A percentile compares a stretch with the other conserved stretches of the same genome.
These are phyloP conservation scores for Tridacna crocea DNA, from an alignment of 2,888 invertebrate genomes.

Conservation along the genomic window DNA sequence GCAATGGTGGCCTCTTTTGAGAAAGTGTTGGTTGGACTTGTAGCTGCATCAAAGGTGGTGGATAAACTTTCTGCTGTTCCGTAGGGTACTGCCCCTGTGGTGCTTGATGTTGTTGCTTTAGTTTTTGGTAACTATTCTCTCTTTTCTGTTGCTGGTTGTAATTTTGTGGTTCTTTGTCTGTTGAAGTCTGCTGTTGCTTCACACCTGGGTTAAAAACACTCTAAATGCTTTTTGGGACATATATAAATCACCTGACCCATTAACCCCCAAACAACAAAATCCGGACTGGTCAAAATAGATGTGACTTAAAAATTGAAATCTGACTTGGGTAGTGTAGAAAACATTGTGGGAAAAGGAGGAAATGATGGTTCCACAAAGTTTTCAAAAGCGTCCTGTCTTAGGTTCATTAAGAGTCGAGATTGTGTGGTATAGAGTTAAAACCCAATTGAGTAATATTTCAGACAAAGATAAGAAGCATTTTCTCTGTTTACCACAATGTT, in stretches of 20 bases:
- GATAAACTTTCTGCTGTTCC: conserved; percentile 22
- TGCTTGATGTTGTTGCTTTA: conserved; percentile 32
- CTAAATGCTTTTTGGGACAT: too few species aligned
- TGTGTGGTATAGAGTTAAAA: too few species aligned
- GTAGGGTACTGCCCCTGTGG: not conserved
- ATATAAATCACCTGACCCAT: too few species aligned
- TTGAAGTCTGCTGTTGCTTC: conserved; percentile 37
- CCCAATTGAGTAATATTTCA: too few species aligned
- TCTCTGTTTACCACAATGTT: too few species aligned
- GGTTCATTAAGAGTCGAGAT: too few species aligned
- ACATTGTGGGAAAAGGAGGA: not conserved
- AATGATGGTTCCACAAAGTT: not conserved
- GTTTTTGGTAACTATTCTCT: conserved; percentile 42
- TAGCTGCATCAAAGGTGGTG: conserved; percentile 16
- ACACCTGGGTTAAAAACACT: conserved; percentile 18
- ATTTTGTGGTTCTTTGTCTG: conserved; percentile 12
- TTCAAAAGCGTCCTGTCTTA: not conserved
- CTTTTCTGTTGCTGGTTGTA: conserved; percentile 27
- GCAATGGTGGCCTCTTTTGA: conserved; percentile 34
- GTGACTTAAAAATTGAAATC: too few species aligned
- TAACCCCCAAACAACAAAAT: too few species aligned
- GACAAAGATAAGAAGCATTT: too few species aligned
- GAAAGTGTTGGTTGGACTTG: conserved; percentile 25
- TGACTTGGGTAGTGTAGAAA: not conserved
- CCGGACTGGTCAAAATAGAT: too few species aligned